These are phyloP conservation scores for Nomada fucata DNA, from an alignment of 2,888 invertebrate species.

Conservation along the genomic window DNA sequence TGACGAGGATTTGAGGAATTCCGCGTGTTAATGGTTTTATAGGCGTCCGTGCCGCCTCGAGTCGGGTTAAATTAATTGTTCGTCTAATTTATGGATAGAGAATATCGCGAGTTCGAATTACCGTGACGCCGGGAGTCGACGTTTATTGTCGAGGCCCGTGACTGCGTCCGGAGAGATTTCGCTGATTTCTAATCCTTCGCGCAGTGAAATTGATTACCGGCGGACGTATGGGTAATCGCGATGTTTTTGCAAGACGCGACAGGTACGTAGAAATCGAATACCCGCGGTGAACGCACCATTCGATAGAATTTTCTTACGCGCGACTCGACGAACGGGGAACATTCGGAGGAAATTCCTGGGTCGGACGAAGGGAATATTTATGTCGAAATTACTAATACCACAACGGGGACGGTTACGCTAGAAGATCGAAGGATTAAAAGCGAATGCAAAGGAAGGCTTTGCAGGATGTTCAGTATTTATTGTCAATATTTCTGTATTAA, in stretches of 20 bases:
- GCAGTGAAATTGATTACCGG: slow-evolving; percentile 1
- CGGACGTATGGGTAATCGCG: neutral
- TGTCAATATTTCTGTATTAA: too few species aligned
- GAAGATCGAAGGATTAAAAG: too few species aligned
- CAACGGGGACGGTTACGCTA: too few species aligned
- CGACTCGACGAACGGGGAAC: too few species aligned
- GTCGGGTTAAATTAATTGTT: slow-evolving; percentile 29
- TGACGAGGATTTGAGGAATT: slow-evolving; percentile 36
- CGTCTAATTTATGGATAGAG: slow-evolving; percentile 23
- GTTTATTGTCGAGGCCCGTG: slow-evolving; percentile 11
- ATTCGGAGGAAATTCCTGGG: too few species aligned
- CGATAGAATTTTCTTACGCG: too few species aligned
- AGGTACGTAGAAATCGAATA: neutral
- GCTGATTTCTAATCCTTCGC: slow-evolving; percentile 1
- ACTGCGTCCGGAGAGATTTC: neutral
- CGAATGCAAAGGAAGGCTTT: too few species aligned
- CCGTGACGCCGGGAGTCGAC: neutral
- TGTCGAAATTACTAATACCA: too few species aligned
- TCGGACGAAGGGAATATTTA: too few species aligned
- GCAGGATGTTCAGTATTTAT: too few species aligned
- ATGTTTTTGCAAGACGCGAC: neutral
- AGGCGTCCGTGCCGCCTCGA: neutral
- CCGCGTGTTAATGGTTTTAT: slow-evolving; percentile 33
- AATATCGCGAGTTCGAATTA: slow-evolving; percentile 16
- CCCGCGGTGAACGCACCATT: too few species aligned